Base-by-base conservation (phyloP, 1,140 invertebrate genomes). In the Ceratina calcarata region DNA sequence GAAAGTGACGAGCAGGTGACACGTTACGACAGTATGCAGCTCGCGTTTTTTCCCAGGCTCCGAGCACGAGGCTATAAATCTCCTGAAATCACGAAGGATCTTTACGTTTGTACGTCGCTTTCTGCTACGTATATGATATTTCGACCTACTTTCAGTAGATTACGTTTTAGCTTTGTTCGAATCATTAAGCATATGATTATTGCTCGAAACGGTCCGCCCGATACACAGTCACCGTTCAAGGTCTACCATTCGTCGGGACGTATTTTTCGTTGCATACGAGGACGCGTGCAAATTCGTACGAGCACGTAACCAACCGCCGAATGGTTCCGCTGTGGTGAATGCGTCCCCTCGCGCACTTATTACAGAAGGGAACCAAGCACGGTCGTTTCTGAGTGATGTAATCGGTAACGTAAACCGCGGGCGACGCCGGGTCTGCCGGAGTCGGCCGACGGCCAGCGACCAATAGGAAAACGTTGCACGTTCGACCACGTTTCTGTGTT, bases 371-470 rank as follows among this genome's bases (percentile, higher is more conserved):
- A 37, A 20, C 49, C 32, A 27, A 66, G 22, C 2, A 45, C 32
- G 32, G 6, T 37, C 32, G 32, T 37, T 8, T n/a, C 22, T 16
- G 55, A 55, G 18, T 85, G 83, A 85, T 75, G 83, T 82, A 86
- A 86, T 27, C 58, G 58, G 57, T 70, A 67, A 74, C 78, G 58
- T 78, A 75, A 71, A 82, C 83, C 75, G 65, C 72, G 80, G 84
- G 84, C 85, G 85, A 86, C 85, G 66, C 84, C 84, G 84, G 61
- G 85, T 86, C 85, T 86, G 70, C 51, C 84, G 3, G 72, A 78
- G 84, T 81, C 85, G 76, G 78, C 81, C 81, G 81, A 86, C 81
- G 77, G 73, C 78, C 85, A 82, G 24, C 77, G 67, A 86, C 85
- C 85, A 86, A 86, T 86, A 51, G 57, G 72, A 85, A 82, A 66